Conservation (phyloP, 2,888 invertebrate species). For the Synergus japonicus region DNA sequence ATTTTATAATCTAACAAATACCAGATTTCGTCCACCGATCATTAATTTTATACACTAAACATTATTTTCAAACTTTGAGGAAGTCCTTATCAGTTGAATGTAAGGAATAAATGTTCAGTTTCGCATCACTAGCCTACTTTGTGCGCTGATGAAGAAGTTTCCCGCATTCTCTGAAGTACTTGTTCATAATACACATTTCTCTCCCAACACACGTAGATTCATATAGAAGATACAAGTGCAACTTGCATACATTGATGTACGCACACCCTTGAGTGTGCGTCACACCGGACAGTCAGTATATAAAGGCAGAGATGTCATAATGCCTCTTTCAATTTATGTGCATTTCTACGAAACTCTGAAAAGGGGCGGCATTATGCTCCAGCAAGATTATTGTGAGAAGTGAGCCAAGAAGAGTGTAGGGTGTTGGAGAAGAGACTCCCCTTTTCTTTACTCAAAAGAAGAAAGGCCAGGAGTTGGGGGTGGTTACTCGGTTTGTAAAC, state of each 20-base stretch:
- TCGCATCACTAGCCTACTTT: conserved; percentile 32
- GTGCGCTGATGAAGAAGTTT: conserved; percentile 13
- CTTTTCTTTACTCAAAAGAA: not conserved
- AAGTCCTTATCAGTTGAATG: conserved; percentile 3
- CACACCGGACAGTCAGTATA: conserved; percentile 25
- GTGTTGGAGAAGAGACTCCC: conserved; percentile 6
- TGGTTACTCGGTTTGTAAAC: not conserved
- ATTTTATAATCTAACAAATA: too few relatives aligned
- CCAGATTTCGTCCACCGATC: too few relatives aligned
- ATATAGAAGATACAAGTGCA: conserved; percentile 10
- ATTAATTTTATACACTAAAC: too few relatives aligned
- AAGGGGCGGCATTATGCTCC: conserved; percentile 41
- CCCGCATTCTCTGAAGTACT: conserved; percentile 16
- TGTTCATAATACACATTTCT: not conserved
- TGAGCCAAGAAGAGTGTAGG: conserved; percentile 23
- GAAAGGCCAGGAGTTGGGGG: not conserved
- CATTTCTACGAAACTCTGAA: conserved; percentile 35
- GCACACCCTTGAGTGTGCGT: not conserved
- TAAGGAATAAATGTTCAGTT: conserved; percentile 14
- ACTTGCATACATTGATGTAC: conserved; percentile 17
- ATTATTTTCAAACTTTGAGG: not conserved
- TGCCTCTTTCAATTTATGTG: conserved; percentile 61
- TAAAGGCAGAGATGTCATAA: conserved; percentile 45
- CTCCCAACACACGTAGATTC: not conserved
- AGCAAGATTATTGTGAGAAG: conserved; percentile 36